Evolutionary conservation across 2,797 vertebrate species (phyloP).

Genomic region (Helicolenus hilgendorfi): DNA sequence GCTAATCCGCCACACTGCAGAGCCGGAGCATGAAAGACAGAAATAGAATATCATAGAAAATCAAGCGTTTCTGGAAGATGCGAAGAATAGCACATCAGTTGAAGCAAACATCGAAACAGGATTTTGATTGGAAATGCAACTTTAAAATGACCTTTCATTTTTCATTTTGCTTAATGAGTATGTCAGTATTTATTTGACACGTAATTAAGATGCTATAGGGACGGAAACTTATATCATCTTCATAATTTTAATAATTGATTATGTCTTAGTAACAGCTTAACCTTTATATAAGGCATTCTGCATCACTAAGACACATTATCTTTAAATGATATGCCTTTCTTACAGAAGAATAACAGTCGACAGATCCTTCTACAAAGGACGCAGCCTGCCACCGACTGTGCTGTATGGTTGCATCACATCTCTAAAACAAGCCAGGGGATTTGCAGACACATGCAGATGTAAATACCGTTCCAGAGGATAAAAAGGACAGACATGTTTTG

Average conservation of each 20-base stretch:
- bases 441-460: background rate
- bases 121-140: background rate
- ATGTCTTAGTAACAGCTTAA: constrained; percentile 29
- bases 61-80: background rate
- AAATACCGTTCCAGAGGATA: background rate
- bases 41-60: constrained; percentile 38
- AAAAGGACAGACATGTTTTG: background rate
- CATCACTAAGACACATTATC: constrained; percentile 4
- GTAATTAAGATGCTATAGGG: background rate
- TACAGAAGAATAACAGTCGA: background rate
- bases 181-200: constrained; percentile 10
- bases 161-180: background rate
- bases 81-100: background rate
- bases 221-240: constrained; percentile 1
- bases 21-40: constrained; percentile 9
- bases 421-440: constrained; percentile 22
- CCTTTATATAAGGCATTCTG: constrained; percentile 24
- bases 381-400: background rate
- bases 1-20: constrained; percentile 20
- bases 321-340: constrained; percentile 6
- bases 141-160: background rate
- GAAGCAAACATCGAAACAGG: background rate
- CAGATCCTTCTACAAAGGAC: background rate
- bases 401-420: background rate
- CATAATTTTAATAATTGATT: constrained; percentile 26